Base-by-base conservation (phyloP, 2,113 vertebrate genomes). In the Phrynosoma platyrhinos region DNA sequence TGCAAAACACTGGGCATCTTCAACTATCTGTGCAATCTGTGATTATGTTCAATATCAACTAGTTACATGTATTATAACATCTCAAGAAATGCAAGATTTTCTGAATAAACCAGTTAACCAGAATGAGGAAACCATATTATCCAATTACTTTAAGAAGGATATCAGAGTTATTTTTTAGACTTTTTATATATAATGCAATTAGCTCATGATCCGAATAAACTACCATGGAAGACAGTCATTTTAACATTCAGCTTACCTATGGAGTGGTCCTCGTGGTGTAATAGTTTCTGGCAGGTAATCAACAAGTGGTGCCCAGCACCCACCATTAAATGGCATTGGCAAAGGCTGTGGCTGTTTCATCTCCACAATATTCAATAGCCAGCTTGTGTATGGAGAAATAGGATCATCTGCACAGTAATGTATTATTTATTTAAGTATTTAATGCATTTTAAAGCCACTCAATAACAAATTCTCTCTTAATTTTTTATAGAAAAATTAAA, bases 251-350 rank as follows among this genome's bases (percentile, higher is more conserved):
- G 36, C 95, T 93, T 90, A 99, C 99, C 99, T 98, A 55, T 99
- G 98, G 88, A 99, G 98, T 0, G 99, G 98, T 69, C 98, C 98
- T 52, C 98, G 96, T 0, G 98, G 98, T 8, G 98, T 99, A 94
- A 99, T 98, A 87, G 99, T 99, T 94, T 99, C 99, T 30, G 99
- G 99, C 72, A 99, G 97, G 91, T 98, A 99, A 96, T 99, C 99
- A 58, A 99, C 99, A 89, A 99, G 97, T 0, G 99, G 99, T 12
- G 99, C 99, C 99, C 99, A 99, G 87, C 98, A 99, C 36, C 99
- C 99, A 89, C 98, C 98, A 8, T 98, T 99, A 83, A 98, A 96
- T 7, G 99, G 99, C 99, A 99, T 99, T 3, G 99, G 99, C 81
- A 99, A 94, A 2, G 99, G 98, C 88, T 99, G 98, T 0, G 99